phyloP scores from a whole-genome alignment of 2,888 invertebrate species.

The Aphidius colemani region DNA sequence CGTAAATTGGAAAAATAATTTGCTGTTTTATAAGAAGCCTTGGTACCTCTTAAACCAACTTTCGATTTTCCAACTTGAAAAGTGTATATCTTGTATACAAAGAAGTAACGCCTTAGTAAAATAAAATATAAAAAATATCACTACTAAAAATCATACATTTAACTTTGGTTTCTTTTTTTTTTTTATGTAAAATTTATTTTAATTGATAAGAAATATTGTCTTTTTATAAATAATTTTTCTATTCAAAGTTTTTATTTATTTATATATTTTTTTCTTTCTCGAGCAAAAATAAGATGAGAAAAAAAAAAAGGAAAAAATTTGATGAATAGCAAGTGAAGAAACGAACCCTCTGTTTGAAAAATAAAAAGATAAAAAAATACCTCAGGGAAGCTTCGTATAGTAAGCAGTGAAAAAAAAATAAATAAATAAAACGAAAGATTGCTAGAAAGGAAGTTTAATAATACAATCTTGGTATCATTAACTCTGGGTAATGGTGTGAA shows the following conservation, averaged over 20 bases:
- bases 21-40: slow-evolving; percentile 39
- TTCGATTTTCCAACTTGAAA: background rate
- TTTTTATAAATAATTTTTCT: no score
- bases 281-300: no score
- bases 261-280: no score
- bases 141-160: no score
- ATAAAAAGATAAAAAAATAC: no score
- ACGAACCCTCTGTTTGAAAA: no score
- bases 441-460: slow-evolving; percentile 49
- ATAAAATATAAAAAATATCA: background rate
- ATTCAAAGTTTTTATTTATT: no score
- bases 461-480: slow-evolving; percentile 58
- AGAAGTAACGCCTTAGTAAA: background rate
- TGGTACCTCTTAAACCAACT: slow-evolving; percentile 7
- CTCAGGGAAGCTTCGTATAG: slow-evolving; percentile 19
- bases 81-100: background rate
- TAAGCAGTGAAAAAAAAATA: slow-evolving; percentile 28
- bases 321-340: no score
- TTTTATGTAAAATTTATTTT: no score
- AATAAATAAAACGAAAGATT: slow-evolving; percentile 22
- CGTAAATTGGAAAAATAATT: slow-evolving; percentile 52
- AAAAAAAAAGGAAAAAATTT: no score
- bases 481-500: slow-evolving; percentile 55
- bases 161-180: background rate
- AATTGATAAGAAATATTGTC: no score